Conservation (phyloP, 2,888 invertebrate species). For the Zaprionus bogoriensis region DNA sequence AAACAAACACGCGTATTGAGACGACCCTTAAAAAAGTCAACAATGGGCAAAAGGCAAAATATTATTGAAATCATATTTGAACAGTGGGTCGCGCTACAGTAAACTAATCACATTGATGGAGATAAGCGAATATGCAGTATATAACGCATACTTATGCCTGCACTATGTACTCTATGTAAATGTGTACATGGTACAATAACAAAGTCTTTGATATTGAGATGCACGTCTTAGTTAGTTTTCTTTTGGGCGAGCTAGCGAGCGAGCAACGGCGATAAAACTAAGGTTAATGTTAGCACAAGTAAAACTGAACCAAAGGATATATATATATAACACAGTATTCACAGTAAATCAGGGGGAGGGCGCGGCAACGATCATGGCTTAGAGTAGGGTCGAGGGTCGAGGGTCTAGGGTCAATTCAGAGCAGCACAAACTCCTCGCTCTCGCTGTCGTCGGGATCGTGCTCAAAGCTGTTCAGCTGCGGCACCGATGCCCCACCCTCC, state of each 20-base stretch:
- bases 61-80: constrained; percentile 7
- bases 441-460: constrained; percentile 85
- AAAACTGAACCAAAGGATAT: constrained; percentile 14
- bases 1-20: constrained; percentile 17
- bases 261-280: constrained; percentile 44
- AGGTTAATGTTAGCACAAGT: constrained; percentile 23
- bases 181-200: constrained; percentile 52
- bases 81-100: constrained; percentile 17
- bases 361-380: constrained; percentile 7
- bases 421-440: constrained; percentile 89
- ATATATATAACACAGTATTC: constrained; percentile 56
- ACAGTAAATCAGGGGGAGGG: constrained; percentile 15
- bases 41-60: constrained; percentile 1
- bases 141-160: constrained; percentile 20
- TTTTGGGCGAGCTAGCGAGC: constrained; percentile 54
- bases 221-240: constrained; percentile 54
- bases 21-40: constrained; percentile 4
- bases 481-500: constrained; percentile 72
- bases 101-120: constrained; percentile 17
- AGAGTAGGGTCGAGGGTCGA: too few relatives aligned
- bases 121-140: constrained; percentile 32
- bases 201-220: constrained; percentile 79
- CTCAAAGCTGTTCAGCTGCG: constrained; percentile 80
- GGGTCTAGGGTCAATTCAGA: constrained; percentile 81
- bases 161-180: constrained; percentile 34